Evolutionary conservation across 2,888 invertebrate genomes (phyloP).

Genomic region (Spatulosminthurus flaviceps): DNA sequence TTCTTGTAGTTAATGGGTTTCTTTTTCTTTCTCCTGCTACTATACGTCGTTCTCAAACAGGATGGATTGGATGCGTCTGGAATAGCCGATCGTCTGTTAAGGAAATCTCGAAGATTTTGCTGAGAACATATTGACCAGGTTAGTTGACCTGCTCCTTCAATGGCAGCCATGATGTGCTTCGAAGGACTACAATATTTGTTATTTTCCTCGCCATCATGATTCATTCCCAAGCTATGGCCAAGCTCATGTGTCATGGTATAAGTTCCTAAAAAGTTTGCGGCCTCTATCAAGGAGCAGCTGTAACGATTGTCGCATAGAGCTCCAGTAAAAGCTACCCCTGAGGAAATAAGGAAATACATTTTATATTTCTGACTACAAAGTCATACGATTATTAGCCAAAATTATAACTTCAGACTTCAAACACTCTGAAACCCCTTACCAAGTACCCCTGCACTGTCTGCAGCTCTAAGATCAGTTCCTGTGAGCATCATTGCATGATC

Average conservation of each 20-base stretch:
- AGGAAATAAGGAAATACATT: background rate
- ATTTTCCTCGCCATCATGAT: conserved; percentile 53
- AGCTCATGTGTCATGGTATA: conserved; percentile 33
- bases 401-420: background rate
- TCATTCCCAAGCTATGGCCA: conserved; percentile 47
- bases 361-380: background rate
- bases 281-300: conserved; percentile 52
- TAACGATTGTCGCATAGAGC: conserved; percentile 49
- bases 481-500: conserved; percentile 57
- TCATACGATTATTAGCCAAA: background rate
- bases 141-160: conserved; percentile 45
- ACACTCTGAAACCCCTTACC: background rate
- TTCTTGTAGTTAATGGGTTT: conserved; percentile 35
- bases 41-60: conserved; percentile 43
- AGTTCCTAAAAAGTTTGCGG: conserved; percentile 22
- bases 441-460: conserved; percentile 31
- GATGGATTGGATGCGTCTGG: background rate
- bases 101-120: conserved; percentile 45
- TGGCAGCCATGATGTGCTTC: conserved; percentile 51
- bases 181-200: conserved; percentile 45
- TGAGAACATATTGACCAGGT: conserved; percentile 52
- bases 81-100: conserved; percentile 32
- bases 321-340: conserved; percentile 36
- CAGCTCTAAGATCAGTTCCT: conserved; percentile 42
- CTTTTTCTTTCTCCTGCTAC: conserved; percentile 39